phyloP scores from a whole-genome alignment of 2,888 invertebrate genomes.

The Lampropteryx suffumata region DNA sequence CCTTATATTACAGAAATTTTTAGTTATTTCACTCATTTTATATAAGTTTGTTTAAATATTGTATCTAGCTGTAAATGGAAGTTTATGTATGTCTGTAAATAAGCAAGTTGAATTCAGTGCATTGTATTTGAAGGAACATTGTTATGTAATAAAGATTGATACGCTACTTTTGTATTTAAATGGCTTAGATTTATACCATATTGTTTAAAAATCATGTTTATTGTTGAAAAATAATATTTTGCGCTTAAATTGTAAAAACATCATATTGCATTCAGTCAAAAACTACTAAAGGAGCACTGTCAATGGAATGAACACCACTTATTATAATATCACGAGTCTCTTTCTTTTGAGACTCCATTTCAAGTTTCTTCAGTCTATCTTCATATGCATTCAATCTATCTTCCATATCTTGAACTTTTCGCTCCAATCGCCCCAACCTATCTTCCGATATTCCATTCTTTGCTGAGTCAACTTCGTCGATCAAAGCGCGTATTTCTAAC shows the following conservation, averaged over 20 bases:
- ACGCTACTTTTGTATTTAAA: no score
- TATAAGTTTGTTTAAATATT: slow-evolving; percentile 15
- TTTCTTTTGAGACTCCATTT: slow-evolving; percentile 21
- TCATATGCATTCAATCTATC: slow-evolving; percentile 27
- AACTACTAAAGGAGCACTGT: slow-evolving; percentile 5
- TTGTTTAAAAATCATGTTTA: no score
- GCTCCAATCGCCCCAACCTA: slow-evolving; percentile 39
- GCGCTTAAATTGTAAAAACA: no score
- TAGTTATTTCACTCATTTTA: slow-evolving; percentile 27
- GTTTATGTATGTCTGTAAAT: slow-evolving; percentile 35
- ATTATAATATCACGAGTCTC: not conserved
- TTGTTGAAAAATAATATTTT: no score
- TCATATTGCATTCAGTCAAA: no score
- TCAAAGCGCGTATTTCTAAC: slow-evolving; percentile 38
- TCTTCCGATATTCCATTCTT: slow-evolving; percentile 30
- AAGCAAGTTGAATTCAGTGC: slow-evolving; percentile 32
- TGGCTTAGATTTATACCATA: no score
- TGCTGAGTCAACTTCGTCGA: slow-evolving; percentile 42
- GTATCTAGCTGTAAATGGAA: slow-evolving; percentile 13
- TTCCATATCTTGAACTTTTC: slow-evolving; percentile 38
- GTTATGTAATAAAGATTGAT: slow-evolving; percentile 39
- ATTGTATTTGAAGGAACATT: slow-evolving; percentile 33
- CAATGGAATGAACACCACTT: not conserved
- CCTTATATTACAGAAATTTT: no score
- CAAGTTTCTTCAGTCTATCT: slow-evolving; percentile 41